Percentiles rank a stretch among this genome's conserved stretches.
Conservation (phyloP, 2,888 invertebrate genomes). For the Microdon myrmicae region DNA sequence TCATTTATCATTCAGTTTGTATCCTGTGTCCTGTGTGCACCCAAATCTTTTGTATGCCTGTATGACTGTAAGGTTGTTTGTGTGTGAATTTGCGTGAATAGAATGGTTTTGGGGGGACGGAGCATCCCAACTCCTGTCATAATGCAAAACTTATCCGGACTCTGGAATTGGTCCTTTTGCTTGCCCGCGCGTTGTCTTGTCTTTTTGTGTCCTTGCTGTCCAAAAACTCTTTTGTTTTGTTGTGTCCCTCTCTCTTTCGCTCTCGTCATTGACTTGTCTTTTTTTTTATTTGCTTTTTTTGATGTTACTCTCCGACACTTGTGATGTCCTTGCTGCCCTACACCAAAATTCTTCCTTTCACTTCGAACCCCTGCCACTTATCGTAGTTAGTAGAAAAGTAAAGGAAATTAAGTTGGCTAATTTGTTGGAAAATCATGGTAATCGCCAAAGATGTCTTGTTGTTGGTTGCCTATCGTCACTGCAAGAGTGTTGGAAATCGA, state of each 20-base stretch:
- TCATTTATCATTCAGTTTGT: conserved; percentile 45
- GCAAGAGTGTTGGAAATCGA: conserved; percentile 36
- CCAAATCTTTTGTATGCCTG: no score
- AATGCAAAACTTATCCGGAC: conserved; percentile 51
- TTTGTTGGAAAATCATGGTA: conserved; percentile 53
- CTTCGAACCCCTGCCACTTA: background rate
- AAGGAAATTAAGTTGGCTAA: conserved; percentile 52
- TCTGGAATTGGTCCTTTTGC: conserved; percentile 29
- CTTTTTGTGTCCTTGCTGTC: conserved; percentile 18
- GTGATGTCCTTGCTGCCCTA: background rate
- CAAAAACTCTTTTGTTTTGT: conserved; percentile 23
- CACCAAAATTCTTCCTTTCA: background rate
- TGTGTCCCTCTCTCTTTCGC: conserved; percentile 1
- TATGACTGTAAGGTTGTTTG: no score
- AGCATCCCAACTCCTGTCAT: conserved; percentile 29
- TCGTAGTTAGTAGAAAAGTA: conserved; percentile 20
- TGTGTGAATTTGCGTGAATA: no score
- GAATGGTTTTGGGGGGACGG: no score
- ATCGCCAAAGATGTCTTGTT: conserved; percentile 43
- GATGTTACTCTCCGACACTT: background rate
- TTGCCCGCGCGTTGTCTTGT: conserved; percentile 19
- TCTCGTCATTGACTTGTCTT: no score
- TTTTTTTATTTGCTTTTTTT: background rate
- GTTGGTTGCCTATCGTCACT: conserved; percentile 15
- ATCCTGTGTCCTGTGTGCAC: conserved; percentile 11